Evolutionary conservation across 1,140 invertebrate species (phyloP).

Genomic region (Rhyzopertha dominica): DNA sequence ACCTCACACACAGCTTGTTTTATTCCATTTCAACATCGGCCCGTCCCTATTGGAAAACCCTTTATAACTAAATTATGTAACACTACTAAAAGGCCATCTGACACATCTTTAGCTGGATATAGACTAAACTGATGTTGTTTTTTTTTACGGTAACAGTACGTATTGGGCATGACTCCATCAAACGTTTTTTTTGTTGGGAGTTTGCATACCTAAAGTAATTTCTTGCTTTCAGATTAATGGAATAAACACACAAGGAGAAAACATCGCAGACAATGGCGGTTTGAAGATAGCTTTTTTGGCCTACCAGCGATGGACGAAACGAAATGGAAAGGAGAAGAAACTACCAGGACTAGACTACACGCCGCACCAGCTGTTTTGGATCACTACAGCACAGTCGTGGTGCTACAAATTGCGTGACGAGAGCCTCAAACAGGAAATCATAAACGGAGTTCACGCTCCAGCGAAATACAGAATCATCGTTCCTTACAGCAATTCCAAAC

Average conservation of each 20-base stretch:
- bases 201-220: too few relatives aligned
- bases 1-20: too few relatives aligned
- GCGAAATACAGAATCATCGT: slow-evolving; percentile 55
- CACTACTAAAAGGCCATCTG: too few relatives aligned
- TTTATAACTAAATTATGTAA: too few relatives aligned
- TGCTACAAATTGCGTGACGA: slow-evolving; percentile 51
- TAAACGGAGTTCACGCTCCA: slow-evolving; percentile 47
- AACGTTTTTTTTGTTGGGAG: too few relatives aligned
- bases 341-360: slow-evolving; percentile 52
- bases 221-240: slow-evolving; percentile 68
- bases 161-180: too few relatives aligned
- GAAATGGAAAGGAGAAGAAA: slow-evolving; percentile 35
- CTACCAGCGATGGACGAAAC: slow-evolving; percentile 51
- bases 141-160: too few relatives aligned
- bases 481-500: slow-evolving; percentile 8
- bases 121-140: too few relatives aligned
- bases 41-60: too few relatives aligned
- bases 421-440: slow-evolving; percentile 40
- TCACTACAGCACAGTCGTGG: slow-evolving; percentile 54
- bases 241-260: slow-evolving; percentile 83
- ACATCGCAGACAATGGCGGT: slow-evolving; percentile 85
- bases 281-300: slow-evolving; percentile 63
- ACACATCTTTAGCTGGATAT: too few relatives aligned
- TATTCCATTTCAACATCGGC: too few relatives aligned
- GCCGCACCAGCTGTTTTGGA: slow-evolving; percentile 54